These are phyloP conservation scores for Rhabditoides inermis DNA, from an alignment of 2,888 invertebrate species.

Conservation along the genomic window DNA sequence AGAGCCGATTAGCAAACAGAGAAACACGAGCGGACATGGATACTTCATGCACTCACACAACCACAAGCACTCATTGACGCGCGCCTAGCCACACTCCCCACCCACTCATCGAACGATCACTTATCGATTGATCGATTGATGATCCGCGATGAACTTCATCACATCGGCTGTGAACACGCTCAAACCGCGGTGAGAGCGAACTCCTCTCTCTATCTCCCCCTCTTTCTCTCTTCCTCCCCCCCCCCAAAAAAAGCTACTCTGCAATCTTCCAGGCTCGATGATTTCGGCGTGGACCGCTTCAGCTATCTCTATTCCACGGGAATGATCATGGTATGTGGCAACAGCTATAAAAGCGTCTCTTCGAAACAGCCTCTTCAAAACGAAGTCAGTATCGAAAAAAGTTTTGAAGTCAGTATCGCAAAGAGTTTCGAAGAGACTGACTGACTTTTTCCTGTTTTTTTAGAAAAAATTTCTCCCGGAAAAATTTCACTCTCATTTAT, in stretches of 20 bases:
- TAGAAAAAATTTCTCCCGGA: background rate
- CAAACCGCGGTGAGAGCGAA: slow-evolving; percentile 26
- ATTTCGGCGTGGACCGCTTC: slow-evolving; percentile 38
- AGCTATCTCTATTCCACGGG: slow-evolving; percentile 48
- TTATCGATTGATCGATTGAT: background rate
- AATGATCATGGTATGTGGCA: slow-evolving; percentile 43
- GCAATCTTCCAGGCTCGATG: slow-evolving; percentile 18
- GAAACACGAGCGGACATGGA: no score
- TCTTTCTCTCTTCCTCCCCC: background rate
- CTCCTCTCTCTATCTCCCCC: background rate
- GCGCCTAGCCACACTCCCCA: no score
- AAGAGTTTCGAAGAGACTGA: no score
- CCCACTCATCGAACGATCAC: background rate
- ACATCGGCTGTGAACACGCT: slow-evolving; percentile 27
- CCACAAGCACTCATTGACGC: no score
- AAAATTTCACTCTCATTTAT: slow-evolving; percentile 6
- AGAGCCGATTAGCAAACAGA: no score
- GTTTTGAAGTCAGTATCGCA: slow-evolving; percentile 15
- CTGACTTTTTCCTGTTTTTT: no score
- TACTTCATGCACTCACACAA: no score
- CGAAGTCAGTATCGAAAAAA: no score
- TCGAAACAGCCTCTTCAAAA: no score
- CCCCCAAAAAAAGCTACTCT: background rate
- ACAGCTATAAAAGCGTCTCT: no score
- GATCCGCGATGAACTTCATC: slow-evolving; percentile 27